A percentile compares a stretch with the other conserved stretches of the same genome.
Conservation (phyloP, 2,888 invertebrate species). For the Theristus sp. region DNA sequence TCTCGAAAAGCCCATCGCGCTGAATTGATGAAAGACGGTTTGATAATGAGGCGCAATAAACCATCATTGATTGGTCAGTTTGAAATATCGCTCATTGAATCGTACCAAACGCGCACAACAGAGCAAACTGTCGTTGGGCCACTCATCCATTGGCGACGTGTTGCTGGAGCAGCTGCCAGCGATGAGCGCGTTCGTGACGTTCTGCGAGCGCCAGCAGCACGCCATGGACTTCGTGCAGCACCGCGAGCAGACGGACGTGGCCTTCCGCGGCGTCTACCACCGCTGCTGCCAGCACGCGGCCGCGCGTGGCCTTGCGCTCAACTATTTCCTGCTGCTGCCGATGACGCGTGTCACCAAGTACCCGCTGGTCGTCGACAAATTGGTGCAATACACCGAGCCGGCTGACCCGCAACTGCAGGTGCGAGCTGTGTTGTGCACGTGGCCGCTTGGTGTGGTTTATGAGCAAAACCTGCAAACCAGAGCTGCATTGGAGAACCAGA, state of each 20-base stretch:
- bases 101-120: too few relatives aligned
- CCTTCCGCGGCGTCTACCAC: conserved; percentile 24
- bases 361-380: conserved; percentile 45
- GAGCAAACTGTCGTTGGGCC: too few relatives aligned
- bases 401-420: conserved; percentile 9
- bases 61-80: too few relatives aligned
- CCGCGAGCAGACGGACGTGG: not conserved
- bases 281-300: conserved; percentile 47
- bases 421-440: too few relatives aligned
- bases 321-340: conserved; percentile 56
- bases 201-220: conserved; percentile 14
- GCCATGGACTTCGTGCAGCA: conserved; percentile 11
- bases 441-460: not conserved
- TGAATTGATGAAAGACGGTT: too few relatives aligned
- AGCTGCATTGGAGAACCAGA: too few relatives aligned
- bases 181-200: conserved; percentile 14
- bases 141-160: too few relatives aligned
- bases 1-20: too few relatives aligned
- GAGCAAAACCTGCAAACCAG: too few relatives aligned
- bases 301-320: conserved; percentile 51
- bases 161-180: not conserved
- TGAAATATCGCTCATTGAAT: too few relatives aligned
- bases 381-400: conserved; percentile 12
- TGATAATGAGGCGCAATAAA: too few relatives aligned
- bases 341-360: conserved; percentile 63